A percentile compares a stretch with the other conserved stretches of the same genome.
Conservation (phyloP, 2,888 invertebrate species). For the Acheta domesticus region DNA sequence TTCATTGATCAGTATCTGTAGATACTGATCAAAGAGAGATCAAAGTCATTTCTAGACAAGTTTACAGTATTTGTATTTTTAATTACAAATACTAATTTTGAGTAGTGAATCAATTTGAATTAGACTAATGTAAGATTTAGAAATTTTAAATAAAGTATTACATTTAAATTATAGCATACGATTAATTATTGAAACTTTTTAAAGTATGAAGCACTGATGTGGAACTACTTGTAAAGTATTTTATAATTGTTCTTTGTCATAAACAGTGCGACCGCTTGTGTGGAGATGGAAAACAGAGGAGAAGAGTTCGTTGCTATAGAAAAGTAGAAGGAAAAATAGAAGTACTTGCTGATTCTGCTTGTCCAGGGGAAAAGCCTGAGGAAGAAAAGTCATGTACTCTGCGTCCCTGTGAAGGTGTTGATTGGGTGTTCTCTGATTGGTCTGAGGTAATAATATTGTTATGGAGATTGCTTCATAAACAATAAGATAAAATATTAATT, state of each 20-base stretch:
- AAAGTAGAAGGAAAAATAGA: constrained; percentile 61
- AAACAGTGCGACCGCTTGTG: constrained; percentile 82
- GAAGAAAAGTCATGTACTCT: constrained; percentile 67
- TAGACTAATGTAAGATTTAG: neutral
- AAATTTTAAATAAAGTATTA: constrained; percentile 22
- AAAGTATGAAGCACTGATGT: too few species aligned
- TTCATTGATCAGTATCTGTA: constrained; percentile 4
- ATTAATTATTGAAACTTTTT: too few species aligned
- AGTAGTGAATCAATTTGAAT: neutral
- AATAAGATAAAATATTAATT: neutral
- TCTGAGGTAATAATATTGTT: constrained; percentile 66
- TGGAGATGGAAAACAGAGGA: constrained; percentile 78
- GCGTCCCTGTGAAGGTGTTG: constrained; percentile 84
- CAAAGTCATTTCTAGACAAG: neutral
- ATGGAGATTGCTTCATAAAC: neutral
- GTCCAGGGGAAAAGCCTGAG: constrained; percentile 65
- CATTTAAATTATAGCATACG: too few species aligned
- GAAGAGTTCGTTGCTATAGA: constrained; percentile 76
- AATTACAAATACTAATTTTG: neutral
- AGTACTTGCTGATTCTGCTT: constrained; percentile 60
- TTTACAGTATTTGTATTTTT: neutral
- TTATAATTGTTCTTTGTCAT: neutral
- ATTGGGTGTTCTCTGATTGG: constrained; percentile 88
- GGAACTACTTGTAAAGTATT: too few species aligned
- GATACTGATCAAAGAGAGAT: too few species aligned